Base-by-base conservation (phyloP, 2,113 vertebrate species). In the Lasiurus cinereus region DNA sequence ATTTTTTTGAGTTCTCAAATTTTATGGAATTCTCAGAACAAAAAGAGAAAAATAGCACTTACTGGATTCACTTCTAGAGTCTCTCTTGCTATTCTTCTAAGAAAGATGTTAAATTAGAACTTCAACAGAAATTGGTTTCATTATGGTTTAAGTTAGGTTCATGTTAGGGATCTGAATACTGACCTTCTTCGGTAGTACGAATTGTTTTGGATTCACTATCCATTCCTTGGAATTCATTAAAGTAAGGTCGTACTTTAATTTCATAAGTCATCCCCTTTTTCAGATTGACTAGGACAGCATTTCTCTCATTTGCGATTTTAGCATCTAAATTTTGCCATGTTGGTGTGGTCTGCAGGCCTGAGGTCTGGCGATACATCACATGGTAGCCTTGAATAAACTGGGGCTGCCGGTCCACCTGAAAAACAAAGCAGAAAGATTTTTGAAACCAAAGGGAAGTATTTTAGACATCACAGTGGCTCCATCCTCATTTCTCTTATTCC, bases 161-260 rank as follows among this genome's bases (percentile, higher is more conserved):
- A 43, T 29, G n/a, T 29, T 79, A 16, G 46, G 88, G 67, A 67
- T 67, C 7, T 36, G 24, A 64, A 95, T 31, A 98, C 98, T 98
- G 97, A 99, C 99, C 99, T 99, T 99, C 99, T 86, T 99, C 99
- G 0, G 99, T 99, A 36, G 99, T 99, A 78, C 99, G 99, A 3
- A 99, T 99, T 1, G 99, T 99, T 98, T 99, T 99, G 54, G 99
- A 99, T 95, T 99, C 99, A 73, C 99, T 99, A 97, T 99, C 99
- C 99, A 99, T 99, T 92, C 99, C 99, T 94, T 99, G 99, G 98
- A 99, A 99, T 84, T 99, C 99, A 84, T 99, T 99, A 98, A 99
- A 99, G 94, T 99, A 99, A 2, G 99, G 99, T 3, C 99, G 99
- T 22, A 99, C 99, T 98, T 99, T 99, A 93, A 99, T 99, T 97